A percentile compares a stretch with the other conserved stretches of the same genome.
phyloP scores from a whole-genome alignment of 2,888 invertebrate species.

The Drosophila maculinotata region DNA sequence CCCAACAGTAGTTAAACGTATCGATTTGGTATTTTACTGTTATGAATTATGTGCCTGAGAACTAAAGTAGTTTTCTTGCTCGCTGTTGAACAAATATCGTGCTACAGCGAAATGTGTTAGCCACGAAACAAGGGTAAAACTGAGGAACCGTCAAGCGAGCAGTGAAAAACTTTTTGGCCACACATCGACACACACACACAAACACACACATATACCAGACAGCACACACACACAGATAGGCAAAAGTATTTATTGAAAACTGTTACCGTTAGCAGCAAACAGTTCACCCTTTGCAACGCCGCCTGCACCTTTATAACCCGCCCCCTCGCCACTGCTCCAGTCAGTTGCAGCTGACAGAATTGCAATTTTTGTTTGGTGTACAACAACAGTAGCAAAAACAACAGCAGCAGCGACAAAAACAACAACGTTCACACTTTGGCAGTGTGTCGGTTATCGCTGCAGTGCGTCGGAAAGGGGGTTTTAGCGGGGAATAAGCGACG shows the following conservation, averaged over 20 bases:
- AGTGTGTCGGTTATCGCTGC: constrained; percentile 68
- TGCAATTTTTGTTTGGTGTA: constrained; percentile 60
- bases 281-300: constrained; percentile 42
- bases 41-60: constrained; percentile 10
- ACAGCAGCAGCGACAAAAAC: constrained; percentile 4
- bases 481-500: constrained; percentile 6
- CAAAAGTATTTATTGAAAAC: constrained; percentile 78
- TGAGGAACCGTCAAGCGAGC: constrained; percentile 73
- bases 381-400: constrained; percentile 29
- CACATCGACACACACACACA: constrained; percentile 28
- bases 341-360: constrained; percentile 37
- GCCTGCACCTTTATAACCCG: background rate
- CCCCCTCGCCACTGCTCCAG: constrained; percentile 17
- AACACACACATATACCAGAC: constrained; percentile 3
- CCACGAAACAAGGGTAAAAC: constrained; percentile 43
- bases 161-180: constrained; percentile 68
- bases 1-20: constrained; percentile 10
- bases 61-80: background rate
- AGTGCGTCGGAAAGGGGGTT: constrained; percentile 15
- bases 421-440: constrained; percentile 69
- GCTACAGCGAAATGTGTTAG: constrained; percentile 53
- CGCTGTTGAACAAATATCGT: constrained; percentile 35
- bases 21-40: constrained; percentile 23
- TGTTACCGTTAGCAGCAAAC: constrained; percentile 78
- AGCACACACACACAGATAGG: constrained; percentile 46